Evolutionary conservation across 2,113 vertebrate genomes (phyloP), one percentile per base, ranked within the genome.

Genomic region (Chaenocephalus aceratus): DNA sequence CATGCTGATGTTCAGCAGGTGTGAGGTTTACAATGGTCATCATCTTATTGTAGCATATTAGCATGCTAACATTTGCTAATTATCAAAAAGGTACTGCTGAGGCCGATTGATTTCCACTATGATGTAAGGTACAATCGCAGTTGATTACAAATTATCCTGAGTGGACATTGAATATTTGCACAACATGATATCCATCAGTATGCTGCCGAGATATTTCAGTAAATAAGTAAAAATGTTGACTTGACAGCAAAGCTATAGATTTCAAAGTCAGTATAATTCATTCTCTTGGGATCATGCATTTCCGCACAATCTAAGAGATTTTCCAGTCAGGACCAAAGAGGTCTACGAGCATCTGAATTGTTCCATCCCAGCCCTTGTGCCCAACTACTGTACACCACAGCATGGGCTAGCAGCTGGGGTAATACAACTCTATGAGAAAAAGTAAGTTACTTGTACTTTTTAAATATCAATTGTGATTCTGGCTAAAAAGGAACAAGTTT

Each of bases 401-500:
- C 3, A 41, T 41, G 36, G 36, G 36, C 36, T 41, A 41, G 36
- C 36, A 41, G 36, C 36, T 41, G 36, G 36, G 36, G 36, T 41
- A 72, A 41, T 16, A 14, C n/a, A 4, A n/a, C 18, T 41, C 14
- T 3, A 18, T 34, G 18, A 15, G 21, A 66, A 44, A 44, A 26
- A 49, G 16, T 18, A 49, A 16, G 30, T 18, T 49, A 36, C 36
- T 46, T 23, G 60, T 45, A 63, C 53, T 45, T 36, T 36, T 23
- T n/a, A 79, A 67, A 61, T 53, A 70, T 14, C 36, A 6, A 41
- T 41, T 41, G 7, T 52, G 13, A 58, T n/a, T 82, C 30, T 15
- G 54, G 75, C 34, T 77, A 4, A 60, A 54, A 71, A n/a, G 57
- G 53, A 58, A 48, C n/a, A 54, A 15, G 73, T 79, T 80, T 71